Conservation (phyloP, 2,797 vertebrate species). For the Myripristis murdjan region DNA sequence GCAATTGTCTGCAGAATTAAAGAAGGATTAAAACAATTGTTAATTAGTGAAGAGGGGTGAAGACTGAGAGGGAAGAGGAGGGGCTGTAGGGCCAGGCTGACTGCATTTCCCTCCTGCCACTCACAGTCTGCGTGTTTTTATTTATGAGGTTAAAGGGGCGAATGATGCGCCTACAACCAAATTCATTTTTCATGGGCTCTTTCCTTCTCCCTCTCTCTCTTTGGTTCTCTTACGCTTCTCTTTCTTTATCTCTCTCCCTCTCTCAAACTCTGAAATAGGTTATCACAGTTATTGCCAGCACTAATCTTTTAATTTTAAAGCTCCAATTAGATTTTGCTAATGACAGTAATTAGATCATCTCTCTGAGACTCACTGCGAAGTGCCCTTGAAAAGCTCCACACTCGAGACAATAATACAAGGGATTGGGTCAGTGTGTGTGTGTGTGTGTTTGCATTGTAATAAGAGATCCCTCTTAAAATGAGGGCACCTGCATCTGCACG, state of each 20-base stretch:
- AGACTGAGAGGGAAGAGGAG: conserved; percentile 28
- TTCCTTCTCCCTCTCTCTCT: neutral
- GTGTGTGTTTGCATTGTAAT: conserved; percentile 12
- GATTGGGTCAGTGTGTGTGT: conserved; percentile 17
- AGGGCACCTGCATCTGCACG: neutral
- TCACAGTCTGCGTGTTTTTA: conserved; percentile 44
- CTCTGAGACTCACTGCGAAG: conserved; percentile 36
- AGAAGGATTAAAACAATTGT: conserved; percentile 74
- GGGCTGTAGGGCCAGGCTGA: conserved; percentile 21
- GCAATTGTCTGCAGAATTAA: conserved; percentile 68
- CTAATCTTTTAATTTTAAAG: conserved; percentile 70
- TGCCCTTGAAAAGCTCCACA: conserved; percentile 61
- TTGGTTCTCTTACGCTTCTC: neutral
- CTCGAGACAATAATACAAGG: conserved; percentile 29
- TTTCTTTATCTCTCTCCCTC: neutral
- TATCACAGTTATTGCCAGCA: conserved; percentile 58
- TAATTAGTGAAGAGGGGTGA: conserved; percentile 65
- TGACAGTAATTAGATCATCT: conserved; percentile 75
- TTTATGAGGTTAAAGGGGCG: conserved; percentile 63
- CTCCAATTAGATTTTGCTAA: conserved; percentile 72
- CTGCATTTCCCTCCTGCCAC: conserved; percentile 23
- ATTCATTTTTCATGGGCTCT: conserved; percentile 18
- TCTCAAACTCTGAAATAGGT: conserved; percentile 62
- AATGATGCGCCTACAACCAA: conserved; percentile 48
- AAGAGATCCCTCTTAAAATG: conserved; percentile 15